These are phyloP conservation scores for Melanostoma scalare DNA, from an alignment of 2,888 invertebrate species.

Conservation along the genomic window DNA sequence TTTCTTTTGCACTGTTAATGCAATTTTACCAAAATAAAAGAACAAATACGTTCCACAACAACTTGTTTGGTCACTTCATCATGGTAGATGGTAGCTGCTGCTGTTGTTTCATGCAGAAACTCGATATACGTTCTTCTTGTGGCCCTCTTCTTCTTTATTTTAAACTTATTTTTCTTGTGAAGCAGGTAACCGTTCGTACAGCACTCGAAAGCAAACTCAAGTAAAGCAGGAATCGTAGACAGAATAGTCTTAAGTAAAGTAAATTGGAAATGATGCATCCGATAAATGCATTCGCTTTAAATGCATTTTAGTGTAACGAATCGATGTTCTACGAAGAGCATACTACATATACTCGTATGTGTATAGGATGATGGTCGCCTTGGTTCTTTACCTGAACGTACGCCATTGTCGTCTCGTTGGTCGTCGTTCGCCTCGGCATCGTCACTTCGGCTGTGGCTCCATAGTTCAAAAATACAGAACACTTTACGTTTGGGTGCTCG, in stretches of 20 bases:
- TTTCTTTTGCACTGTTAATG: background rate
- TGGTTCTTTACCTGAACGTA: slow-evolving; percentile 22
- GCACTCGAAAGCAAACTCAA: background rate
- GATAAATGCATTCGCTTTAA: slow-evolving; percentile 42
- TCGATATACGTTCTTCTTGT: slow-evolving; percentile 30
- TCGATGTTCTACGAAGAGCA: slow-evolving; percentile 42
- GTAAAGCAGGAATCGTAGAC: slow-evolving; percentile 23
- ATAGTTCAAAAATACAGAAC: slow-evolving; percentile 16
- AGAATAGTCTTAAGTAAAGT: slow-evolving; percentile 47
- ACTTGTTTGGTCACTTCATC: slow-evolving; percentile 68
- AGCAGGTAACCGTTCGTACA: slow-evolving; percentile 25
- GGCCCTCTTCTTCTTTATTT: slow-evolving; percentile 13
- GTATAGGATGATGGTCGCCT: slow-evolving; percentile 10
- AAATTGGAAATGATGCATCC: slow-evolving; percentile 54
- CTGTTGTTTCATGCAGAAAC: slow-evolving; percentile 32
- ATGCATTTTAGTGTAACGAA: slow-evolving; percentile 65
- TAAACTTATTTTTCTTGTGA: slow-evolving; percentile 3
- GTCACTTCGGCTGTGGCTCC: background rate
- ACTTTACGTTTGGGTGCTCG: background rate
- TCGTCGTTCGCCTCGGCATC: background rate
- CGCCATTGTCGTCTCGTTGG: background rate
- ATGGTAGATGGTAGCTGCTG: background rate
- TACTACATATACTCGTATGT: slow-evolving; percentile 7
- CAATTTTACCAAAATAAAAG: slow-evolving; percentile 49
- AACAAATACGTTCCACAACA: slow-evolving; percentile 67